Percentiles rank a stretch among this genome's conserved stretches.
phyloP scores from a whole-genome alignment of 2,113 vertebrate genomes.

The Gallinago paraguaiae region DNA sequence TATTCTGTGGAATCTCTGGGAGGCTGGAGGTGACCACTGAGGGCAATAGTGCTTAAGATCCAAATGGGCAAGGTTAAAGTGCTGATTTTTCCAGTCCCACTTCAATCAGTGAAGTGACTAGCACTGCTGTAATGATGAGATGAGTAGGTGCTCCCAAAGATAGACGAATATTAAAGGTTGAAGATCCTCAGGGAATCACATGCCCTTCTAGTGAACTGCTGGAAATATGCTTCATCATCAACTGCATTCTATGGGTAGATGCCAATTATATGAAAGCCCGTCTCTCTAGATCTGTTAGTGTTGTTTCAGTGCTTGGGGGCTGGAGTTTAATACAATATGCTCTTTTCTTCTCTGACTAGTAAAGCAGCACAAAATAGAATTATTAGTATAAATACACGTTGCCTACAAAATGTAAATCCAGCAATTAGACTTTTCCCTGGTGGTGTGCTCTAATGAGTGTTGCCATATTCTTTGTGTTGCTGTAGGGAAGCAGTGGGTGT shows the following conservation, averaged over 20 bases:
- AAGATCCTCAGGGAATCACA: slow-evolving; percentile 57
- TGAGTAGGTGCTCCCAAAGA: slow-evolving; percentile 60
- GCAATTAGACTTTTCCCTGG: slow-evolving; percentile 68
- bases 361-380: slow-evolving; percentile 70
- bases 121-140: slow-evolving; percentile 52
- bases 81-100: slow-evolving; percentile 29
- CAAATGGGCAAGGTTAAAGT: slow-evolving; percentile 7
- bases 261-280: slow-evolving; percentile 66
- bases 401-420: slow-evolving; percentile 72
- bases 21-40: background rate
- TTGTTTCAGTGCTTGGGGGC: slow-evolving; percentile 52
- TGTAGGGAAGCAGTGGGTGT: slow-evolving; percentile 59
- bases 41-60: background rate
- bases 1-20: background rate
- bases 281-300: slow-evolving; percentile 59
- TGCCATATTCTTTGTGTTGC: slow-evolving; percentile 68
- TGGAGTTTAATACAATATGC: slow-evolving; percentile 68
- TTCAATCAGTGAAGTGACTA: slow-evolving; percentile 49
- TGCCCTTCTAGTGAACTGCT: slow-evolving; percentile 65
- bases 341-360: slow-evolving; percentile 64
- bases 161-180: slow-evolving; percentile 46
- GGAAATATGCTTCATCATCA: slow-evolving; percentile 67
- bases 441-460: slow-evolving; percentile 46
- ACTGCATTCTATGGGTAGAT: slow-evolving; percentile 41
- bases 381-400: slow-evolving; percentile 69